Evolutionary conservation across 2,888 invertebrate species (phyloP).

Genomic region (Folsomia manolachei): DNA sequence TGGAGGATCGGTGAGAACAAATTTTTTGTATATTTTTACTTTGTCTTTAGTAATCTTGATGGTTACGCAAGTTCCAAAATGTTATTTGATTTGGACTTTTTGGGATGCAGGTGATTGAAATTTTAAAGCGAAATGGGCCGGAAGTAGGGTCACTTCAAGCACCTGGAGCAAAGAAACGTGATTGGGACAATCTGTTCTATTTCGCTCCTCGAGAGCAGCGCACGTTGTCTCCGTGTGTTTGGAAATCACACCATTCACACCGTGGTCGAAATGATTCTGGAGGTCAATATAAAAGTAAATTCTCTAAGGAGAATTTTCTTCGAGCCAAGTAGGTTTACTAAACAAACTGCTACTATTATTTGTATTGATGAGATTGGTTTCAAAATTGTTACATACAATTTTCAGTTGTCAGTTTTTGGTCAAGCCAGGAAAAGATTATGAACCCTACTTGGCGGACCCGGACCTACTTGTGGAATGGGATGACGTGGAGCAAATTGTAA

Average conservation of each 20-base stretch:
- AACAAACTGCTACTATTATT: too few species aligned
- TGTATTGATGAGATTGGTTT: not conserved
- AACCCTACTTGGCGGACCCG: constrained; percentile 73
- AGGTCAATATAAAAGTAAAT: constrained; percentile 57
- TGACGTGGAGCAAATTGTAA: constrained; percentile 86
- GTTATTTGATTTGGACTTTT: not conserved
- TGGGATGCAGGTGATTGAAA: constrained; percentile 46
- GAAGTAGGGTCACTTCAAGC: constrained; percentile 72
- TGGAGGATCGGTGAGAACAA: constrained; percentile 24
- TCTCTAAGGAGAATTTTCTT: constrained; percentile 89
- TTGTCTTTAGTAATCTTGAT: too few species aligned
- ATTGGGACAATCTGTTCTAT: constrained; percentile 88
- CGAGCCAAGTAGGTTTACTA: constrained; percentile 78
- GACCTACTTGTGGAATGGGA: constrained; percentile 90
- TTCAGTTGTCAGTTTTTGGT: constrained; percentile 92
- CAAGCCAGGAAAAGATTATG: constrained; percentile 71
- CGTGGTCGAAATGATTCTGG: constrained; percentile 42
- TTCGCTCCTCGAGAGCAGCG: constrained; percentile 64
- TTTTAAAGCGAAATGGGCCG: constrained; percentile 63
- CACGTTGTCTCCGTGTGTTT: constrained; percentile 19
- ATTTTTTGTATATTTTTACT: not conserved
- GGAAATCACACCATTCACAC: constrained; percentile 45
- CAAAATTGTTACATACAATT: constrained; percentile 29
- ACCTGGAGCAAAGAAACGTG: constrained; percentile 85
- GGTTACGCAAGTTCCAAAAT: too few species aligned